phyloP scores from a whole-genome alignment of 2,113 vertebrate genomes.

The Tragelaphus scriptus region DNA sequence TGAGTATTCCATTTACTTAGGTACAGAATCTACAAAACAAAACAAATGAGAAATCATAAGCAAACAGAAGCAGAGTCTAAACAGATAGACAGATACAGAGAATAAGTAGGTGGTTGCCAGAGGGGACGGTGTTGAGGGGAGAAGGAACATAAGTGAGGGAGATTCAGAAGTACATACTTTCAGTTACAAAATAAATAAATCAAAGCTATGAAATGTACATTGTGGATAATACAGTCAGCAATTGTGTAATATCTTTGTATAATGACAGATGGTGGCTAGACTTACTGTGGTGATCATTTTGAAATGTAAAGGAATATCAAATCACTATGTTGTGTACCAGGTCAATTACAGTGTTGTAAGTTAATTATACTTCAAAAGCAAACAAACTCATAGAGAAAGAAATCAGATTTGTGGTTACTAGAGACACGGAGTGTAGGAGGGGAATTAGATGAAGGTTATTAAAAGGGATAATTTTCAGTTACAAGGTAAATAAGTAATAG shows the following conservation, averaged over 20 bases:
- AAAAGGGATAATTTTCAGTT: background rate
- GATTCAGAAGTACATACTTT: background rate
- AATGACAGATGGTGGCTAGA: background rate
- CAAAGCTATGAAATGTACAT: background rate
- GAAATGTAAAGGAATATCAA: background rate
- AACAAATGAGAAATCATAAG: background rate
- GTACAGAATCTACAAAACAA: background rate
- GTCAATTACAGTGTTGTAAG: background rate
- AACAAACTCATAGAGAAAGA: background rate
- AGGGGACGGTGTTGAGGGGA: background rate
- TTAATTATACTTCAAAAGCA: background rate
- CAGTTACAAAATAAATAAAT: background rate
- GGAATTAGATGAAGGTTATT: background rate
- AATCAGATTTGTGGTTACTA: background rate
- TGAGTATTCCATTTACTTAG: background rate
- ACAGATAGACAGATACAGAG: background rate
- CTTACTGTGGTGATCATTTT: background rate
- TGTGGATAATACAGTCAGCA: background rate
- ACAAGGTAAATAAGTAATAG: background rate
- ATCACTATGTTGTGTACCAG: background rate
- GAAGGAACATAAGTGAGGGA: background rate
- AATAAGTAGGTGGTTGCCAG: background rate
- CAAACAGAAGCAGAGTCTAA: background rate
- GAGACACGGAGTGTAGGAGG: background rate
- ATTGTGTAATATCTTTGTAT: background rate